Evolutionary conservation across 2,888 invertebrate species (phyloP).

Genomic region (Abrostola tripartita): DNA sequence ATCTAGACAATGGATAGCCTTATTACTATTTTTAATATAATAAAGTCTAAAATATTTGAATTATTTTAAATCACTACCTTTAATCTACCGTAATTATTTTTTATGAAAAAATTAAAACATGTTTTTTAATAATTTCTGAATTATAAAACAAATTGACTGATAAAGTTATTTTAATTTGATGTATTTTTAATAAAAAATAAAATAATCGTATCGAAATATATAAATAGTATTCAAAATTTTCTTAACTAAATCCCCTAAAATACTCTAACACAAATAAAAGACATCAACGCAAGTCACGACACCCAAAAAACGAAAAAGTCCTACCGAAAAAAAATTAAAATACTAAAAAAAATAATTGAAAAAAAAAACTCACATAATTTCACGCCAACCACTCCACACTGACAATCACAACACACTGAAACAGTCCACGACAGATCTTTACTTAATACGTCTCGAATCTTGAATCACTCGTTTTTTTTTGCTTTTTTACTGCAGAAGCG

Average conservation of each 20-base stretch:
- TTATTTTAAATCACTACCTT: no score
- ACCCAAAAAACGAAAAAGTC: neutral
- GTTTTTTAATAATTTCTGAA: no score
- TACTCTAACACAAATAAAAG: constrained; percentile 30
- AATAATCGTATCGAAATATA: no score
- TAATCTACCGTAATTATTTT: no score
- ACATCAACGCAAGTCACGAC: constrained; percentile 49
- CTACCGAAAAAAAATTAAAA: neutral
- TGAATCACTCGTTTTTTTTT: constrained; percentile 40
- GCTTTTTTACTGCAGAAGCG: constrained; percentile 27
- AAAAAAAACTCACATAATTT: constrained; percentile 53
- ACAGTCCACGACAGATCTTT: constrained; percentile 50
- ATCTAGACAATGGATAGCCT: no score
- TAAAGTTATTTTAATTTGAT: no score
- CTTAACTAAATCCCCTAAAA: constrained; percentile 3
- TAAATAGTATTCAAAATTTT: neutral
- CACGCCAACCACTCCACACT: constrained; percentile 62
- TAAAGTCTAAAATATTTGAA: no score
- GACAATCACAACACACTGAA: constrained; percentile 63
- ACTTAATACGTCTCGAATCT: constrained; percentile 43
- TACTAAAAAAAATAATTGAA: constrained; percentile 10
- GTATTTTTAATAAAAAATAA: neutral
- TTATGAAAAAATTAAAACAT: no score
- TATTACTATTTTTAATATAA: no score
- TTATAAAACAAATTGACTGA: no score